Evolutionary conservation across 2,888 invertebrate genomes (phyloP).

Genomic region (Melanophora roralis): DNA sequence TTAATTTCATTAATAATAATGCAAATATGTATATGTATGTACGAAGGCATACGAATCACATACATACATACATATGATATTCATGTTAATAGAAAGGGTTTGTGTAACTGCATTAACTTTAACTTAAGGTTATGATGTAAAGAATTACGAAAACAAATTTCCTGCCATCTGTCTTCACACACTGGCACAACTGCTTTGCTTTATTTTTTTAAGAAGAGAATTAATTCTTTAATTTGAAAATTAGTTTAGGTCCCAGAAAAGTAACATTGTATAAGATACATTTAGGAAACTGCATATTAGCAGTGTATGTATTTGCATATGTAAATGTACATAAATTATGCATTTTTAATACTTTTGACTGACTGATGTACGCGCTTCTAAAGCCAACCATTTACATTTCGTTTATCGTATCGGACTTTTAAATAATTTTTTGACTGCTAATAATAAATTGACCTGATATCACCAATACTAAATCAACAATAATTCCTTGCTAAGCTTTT

Average conservation of each 20-base stretch:
- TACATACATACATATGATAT: neutral
- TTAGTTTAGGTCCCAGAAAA: conserved; percentile 14
- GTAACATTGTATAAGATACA: conserved; percentile 38
- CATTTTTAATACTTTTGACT: too few species aligned
- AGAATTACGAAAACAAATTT: neutral
- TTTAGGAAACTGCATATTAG: conserved; percentile 45
- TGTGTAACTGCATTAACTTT: conserved; percentile 1
- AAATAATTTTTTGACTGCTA: too few species aligned
- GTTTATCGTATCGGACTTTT: too few species aligned
- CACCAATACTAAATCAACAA: too few species aligned
- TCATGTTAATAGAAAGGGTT: too few species aligned
- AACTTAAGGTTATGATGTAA: neutral
- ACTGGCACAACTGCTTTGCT: neutral
- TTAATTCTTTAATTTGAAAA: neutral
- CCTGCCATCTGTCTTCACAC: neutral
- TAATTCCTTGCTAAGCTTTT: too few species aligned
- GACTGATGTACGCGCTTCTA: too few species aligned
- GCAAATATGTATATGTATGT: neutral
- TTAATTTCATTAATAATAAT: conserved; percentile 50
- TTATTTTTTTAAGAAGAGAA: neutral
- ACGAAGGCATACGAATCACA: neutral
- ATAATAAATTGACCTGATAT: too few species aligned
- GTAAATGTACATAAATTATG: too few species aligned
- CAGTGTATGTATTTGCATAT: too few species aligned
- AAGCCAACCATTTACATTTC: too few species aligned